phyloP scores from a whole-genome alignment of 2,113 vertebrate species.

The Porphyrio hochstetteri region DNA sequence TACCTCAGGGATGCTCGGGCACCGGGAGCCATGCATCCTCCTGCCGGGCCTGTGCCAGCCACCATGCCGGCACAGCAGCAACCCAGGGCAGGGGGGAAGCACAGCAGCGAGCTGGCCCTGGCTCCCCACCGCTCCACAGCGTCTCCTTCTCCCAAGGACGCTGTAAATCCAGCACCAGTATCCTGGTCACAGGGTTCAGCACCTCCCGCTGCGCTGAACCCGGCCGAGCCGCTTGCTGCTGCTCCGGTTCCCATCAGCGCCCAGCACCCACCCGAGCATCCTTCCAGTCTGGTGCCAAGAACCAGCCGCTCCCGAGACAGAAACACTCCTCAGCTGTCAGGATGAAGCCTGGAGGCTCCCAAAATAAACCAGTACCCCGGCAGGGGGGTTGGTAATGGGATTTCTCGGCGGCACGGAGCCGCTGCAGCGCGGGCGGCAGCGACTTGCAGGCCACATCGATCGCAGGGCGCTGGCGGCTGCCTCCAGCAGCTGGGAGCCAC shows the following conservation, averaged over 20 bases:
- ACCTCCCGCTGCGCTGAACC: background rate
- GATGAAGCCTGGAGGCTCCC: background rate
- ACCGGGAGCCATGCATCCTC: fast-evolving
- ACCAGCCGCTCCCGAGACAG: background rate
- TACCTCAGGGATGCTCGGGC: background rate
- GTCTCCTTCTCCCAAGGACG: background rate
- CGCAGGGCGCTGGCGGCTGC: background rate
- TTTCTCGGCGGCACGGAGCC: background rate
- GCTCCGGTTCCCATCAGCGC: background rate
- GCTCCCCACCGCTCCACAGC: fast-evolving
- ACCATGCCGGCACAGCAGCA: fast-evolving
- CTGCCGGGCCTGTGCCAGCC: background rate
- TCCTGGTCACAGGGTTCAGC: background rate
- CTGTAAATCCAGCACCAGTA: background rate
- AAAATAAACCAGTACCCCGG: background rate
- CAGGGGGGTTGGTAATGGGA: background rate
- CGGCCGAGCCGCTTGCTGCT: background rate
- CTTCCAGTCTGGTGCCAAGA: background rate
- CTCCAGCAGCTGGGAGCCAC: background rate
- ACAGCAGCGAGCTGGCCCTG: background rate
- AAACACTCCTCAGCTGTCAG: background rate
- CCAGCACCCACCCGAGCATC: background rate
- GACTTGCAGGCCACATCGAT: background rate
- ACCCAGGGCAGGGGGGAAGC: too few relatives aligned
- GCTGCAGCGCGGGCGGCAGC: background rate